A percentile compares a stretch with the other conserved stretches of the same genome.
These are phyloP conservation scores for Coremacera marginata DNA, from an alignment of 2,888 invertebrate genomes.

Conservation along the genomic window DNA sequence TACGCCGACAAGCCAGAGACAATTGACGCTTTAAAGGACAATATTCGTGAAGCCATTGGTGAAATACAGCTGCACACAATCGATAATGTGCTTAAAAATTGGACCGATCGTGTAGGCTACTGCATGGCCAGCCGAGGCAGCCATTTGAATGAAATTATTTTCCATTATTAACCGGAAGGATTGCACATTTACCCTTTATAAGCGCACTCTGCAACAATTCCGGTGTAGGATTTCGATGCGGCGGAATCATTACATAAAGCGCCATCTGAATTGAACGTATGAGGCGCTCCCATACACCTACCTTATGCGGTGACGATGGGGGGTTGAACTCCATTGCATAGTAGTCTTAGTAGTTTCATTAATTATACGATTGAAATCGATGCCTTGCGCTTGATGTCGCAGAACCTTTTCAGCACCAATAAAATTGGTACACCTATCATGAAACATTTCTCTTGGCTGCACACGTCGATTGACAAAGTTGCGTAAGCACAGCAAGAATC, in stretches of 20 bases:
- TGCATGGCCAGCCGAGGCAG: too few species aligned
- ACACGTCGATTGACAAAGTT: conserved; percentile 44
- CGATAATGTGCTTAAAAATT: too few species aligned
- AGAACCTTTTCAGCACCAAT: conserved; percentile 43
- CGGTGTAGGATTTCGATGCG: conserved; percentile 30
- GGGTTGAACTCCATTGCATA: conserved; percentile 41
- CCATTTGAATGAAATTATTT: too few species aligned
- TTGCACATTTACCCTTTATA: too few species aligned
- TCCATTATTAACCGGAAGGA: too few species aligned
- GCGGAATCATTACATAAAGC: conserved; percentile 12
- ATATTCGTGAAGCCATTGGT: too few species aligned
- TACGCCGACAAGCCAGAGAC: too few species aligned
- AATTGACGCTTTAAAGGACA: too few species aligned
- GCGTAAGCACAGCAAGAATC: too few species aligned
- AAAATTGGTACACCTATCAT: conserved; percentile 49
- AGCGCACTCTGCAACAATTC: conserved; percentile 36
- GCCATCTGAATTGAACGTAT: conserved; percentile 31
- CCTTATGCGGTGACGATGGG: conserved; percentile 24
- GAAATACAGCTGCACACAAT: too few species aligned
- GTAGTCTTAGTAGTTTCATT: conserved; percentile 37
- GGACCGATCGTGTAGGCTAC: too few species aligned
- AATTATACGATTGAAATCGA: conserved; percentile 36
- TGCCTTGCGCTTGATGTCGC: conserved; percentile 24
- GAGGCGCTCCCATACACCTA: conserved; percentile 41
- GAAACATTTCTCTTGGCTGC: conserved; percentile 39